Base-by-base conservation (phyloP, 1,140 invertebrate genomes). In the Drosophila tristis region DNA sequence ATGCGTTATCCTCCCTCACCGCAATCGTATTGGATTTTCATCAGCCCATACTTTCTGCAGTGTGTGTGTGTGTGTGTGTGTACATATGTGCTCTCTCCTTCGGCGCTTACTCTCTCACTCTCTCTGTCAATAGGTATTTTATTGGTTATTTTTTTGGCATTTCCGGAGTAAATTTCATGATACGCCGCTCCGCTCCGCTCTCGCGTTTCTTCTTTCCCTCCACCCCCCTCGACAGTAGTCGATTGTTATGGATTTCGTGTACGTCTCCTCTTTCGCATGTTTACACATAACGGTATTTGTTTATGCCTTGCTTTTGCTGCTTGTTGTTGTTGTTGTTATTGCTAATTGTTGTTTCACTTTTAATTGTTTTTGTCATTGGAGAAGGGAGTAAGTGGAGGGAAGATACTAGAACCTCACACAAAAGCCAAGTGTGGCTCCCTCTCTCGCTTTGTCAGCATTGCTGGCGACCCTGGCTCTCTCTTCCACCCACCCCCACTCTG, bases 91-190 rank as follows among this genome's bases (percentile, higher is more conserved):
- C 11, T 29, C 42, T 45, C 51, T 23, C 57, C 42, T 39, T 13
- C 49, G 43, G 44, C 44, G n/a, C 2, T 25, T 11, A 9, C 29
- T 55, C 16, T 54, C 45, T 53, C 43, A 29, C 8, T 15, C 43
- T 15, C 20, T 70, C 25, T 76, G 61, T 73, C 45, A 59, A 68
- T 73, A 74, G 63, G 61, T 57, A 62, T 74, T 74, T 74, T 71
- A 57, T 53, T 78, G 66, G 70, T 64, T 78, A 72, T 74, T 72
- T 84, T 78, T 85, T 85, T 72, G 86, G 87, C 81, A 90, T 90
- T 90, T 90, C 87, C 87, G 87, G 87, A 90, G 87, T 75, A 90
- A 39, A 90, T 90, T 87, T 68, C 80, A 80, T 89, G 67, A 87
- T 80, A 81, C 53, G 81, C 73, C 43, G 42, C 45, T 49, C 15